These are phyloP conservation scores for Pygoscelis antarcticus DNA, from an alignment of 2,113 vertebrate species.

Conservation along the genomic window DNA sequence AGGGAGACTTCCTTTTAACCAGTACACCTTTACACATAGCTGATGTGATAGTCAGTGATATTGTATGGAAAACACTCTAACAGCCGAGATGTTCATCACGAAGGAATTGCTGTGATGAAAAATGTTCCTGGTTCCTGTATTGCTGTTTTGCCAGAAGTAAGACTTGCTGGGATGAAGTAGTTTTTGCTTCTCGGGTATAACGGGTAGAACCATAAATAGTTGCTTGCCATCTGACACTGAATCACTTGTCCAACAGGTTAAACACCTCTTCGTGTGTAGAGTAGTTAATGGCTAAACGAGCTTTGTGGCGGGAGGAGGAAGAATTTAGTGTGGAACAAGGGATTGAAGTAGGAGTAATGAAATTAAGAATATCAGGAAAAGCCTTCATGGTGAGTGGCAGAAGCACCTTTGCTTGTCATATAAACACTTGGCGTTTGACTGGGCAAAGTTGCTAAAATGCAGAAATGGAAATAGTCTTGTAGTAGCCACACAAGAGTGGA, in stretches of 20 bases:
- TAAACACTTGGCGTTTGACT: background rate
- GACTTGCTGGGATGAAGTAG: background rate
- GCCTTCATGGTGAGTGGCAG: slow-evolving; percentile 44
- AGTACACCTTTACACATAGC: background rate
- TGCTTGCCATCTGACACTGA: background rate
- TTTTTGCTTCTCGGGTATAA: background rate
- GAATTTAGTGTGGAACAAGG: slow-evolving; percentile 55
- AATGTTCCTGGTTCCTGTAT: background rate
- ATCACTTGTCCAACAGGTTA: slow-evolving; percentile 52
- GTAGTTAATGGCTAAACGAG: slow-evolving; percentile 35
- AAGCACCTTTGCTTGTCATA: slow-evolving; percentile 24
- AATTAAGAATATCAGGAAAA: slow-evolving; percentile 17
- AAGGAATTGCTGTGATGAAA: background rate
- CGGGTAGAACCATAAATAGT: background rate
- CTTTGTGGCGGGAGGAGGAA: slow-evolving; percentile 46
- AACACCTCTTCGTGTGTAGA: background rate
- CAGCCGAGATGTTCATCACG: rapidly evolving
- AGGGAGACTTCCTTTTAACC: background rate
- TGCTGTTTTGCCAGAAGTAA: background rate
- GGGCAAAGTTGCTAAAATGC: background rate
- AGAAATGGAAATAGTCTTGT: background rate
- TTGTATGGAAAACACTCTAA: background rate
- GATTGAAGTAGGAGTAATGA: slow-evolving; percentile 32
- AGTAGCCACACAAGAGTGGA: background rate
- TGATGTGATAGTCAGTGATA: background rate